phyloP scores from a whole-genome alignment of 2,797 vertebrate genomes.

The Mionectes olivaceus region DNA sequence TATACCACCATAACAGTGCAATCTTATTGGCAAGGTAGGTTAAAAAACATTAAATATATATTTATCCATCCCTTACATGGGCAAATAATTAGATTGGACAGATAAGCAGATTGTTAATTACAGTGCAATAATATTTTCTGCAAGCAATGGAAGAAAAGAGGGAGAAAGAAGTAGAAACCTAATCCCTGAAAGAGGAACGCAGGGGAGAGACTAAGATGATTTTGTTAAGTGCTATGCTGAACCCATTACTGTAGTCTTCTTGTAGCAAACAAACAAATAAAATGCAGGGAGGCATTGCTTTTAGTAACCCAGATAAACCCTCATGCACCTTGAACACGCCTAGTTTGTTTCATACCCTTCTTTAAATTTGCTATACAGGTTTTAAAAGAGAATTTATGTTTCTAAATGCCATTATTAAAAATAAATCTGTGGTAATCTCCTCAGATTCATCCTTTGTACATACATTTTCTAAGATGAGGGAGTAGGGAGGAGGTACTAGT shows the following conservation, averaged over 20 bases:
- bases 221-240: background rate
- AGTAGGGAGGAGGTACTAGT: background rate
- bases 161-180: background rate
- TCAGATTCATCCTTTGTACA: background rate
- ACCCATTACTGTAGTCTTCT: background rate
- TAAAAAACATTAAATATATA: background rate
- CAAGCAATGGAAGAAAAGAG: background rate
- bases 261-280: background rate
- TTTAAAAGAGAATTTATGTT: slow-evolving; percentile 10
- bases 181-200: background rate
- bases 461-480: background rate
- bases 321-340: background rate
- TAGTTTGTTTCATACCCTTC: background rate
- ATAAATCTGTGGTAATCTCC: slow-evolving; percentile 14
- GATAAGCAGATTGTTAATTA: background rate
- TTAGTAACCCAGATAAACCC: background rate
- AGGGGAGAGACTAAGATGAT: background rate
- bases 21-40: background rate
- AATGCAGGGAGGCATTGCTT: background rate
- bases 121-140: background rate
- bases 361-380: background rate
- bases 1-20: accelerated
- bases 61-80: background rate
- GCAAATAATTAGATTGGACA: background rate
- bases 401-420: slow-evolving; percentile 30